Evolutionary conservation across 2,888 invertebrate species (phyloP), one percentile per base, ranked within the genome.

Genomic region (Patella caerulea): DNA sequence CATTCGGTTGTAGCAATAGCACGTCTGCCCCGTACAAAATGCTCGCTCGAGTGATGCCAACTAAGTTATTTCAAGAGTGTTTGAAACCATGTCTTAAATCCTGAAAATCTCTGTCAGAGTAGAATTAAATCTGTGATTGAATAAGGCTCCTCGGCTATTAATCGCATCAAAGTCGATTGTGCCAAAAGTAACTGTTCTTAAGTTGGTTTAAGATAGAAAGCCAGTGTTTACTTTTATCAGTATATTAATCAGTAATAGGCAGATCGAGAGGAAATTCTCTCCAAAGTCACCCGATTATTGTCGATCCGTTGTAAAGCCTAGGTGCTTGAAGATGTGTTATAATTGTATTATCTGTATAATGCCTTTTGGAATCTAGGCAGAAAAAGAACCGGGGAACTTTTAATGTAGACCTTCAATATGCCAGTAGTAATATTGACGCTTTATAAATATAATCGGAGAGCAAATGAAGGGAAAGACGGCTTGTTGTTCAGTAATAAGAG

Each of bases 281-380:
- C 74, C 72, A 76, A 76, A 79, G 74, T 77, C 79, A 73, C 71
- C 72, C 77, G 82, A 82, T 82, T 77, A 80, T 77, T 71, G 79
- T 78, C 78, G 78, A 82, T 82, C 78, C 79, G 77, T 78, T 82
- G 78, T 82, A 80, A 82, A 79, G 74, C 79, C 69, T 72, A 69
- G 72, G 71, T 79, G 78, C 76, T 81, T 76, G 75, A 74, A 71
- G 75, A 53, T 78, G 78, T 76, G 79, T 78, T 77, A 82, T 81
- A 82, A 82, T 81, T 81, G 73, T 78, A 79, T 82, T 82, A 82
- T 59, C 65, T 72, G 69, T 45, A 59, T 65, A 72, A 56, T 76
- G 72, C 76, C 69, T 45, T 34, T 75, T 73, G 34, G 71, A 74
- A 59, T 34, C 65, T 59, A 74, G 74, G 65, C 69, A 65, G 69